Base-by-base conservation (phyloP, 1,140 invertebrate species). In the Homarus americanus region DNA sequence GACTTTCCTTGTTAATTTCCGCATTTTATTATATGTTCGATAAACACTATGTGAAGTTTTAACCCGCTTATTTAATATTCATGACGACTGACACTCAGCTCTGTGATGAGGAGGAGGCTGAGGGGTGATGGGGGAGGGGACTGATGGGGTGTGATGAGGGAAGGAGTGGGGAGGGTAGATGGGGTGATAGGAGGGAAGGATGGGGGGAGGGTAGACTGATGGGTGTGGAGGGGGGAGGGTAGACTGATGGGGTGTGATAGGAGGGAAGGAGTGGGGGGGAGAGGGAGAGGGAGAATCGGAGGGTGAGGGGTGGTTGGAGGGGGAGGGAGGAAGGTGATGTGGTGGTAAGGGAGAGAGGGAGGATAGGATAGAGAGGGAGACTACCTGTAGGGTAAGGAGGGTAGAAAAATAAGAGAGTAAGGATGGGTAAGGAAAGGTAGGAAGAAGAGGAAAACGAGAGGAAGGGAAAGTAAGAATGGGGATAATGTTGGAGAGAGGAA, bases 1-100 rank as follows among this genome's bases (percentile, higher is more conserved):
- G n/a, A n/a, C 80, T 82, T 53, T 82, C 80, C 63, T 53, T 82
- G 44, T 82, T 53, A 69, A 58, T 84, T 58, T 84, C 80, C 63
- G 41, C 63, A 41, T 82, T 49, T n/a, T 76, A 15, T 76, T 76
- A 76, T 44, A n/a, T n/a, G n/a, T n/a, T n/a, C n/a, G n/a, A n/a
- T n/a, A n/a, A n/a, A n/a, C n/a, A n/a, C n/a, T n/a, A n/a, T n/a
- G n/a, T n/a, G n/a, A n/a, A n/a, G n/a, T n/a, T n/a, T n/a, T n/a
- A n/a, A n/a, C n/a, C n/a, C n/a, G n/a, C n/a, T n/a, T n/a, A n/a
- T n/a, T n/a, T n/a, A n/a, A n/a, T n/a, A n/a, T n/a, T n/a, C n/a
- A n/a, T n/a, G n/a, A n/a, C n/a, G n/a, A n/a, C n/a, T n/a, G n/a
- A n/a, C n/a, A n/a, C n/a, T n/a, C n/a, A n/a, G n/a, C n/a, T n/a